Evolutionary conservation across 2,888 invertebrate species (phyloP).

Genomic region (Prostheceraeus crozeri): DNA sequence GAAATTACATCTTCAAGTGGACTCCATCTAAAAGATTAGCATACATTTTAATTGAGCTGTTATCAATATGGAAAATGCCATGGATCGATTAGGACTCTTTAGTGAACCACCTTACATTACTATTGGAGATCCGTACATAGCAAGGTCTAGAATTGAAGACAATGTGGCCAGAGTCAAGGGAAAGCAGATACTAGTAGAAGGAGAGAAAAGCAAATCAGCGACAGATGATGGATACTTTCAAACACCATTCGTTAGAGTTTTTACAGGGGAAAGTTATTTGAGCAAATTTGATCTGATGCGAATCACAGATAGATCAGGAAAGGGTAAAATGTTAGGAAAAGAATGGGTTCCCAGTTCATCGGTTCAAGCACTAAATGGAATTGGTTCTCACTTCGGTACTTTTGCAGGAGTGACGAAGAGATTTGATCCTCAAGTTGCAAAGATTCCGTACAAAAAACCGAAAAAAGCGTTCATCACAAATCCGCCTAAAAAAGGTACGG

Average conservation of each 20-base stretch:
- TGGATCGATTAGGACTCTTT: constrained; percentile 56
- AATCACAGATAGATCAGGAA: constrained; percentile 47
- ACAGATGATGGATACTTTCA: constrained; percentile 54
- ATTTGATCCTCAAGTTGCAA: constrained; percentile 48
- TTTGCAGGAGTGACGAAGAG: constrained; percentile 49
- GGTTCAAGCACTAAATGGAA: constrained; percentile 49
- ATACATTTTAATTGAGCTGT: no score
- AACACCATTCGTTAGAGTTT: constrained; percentile 49
- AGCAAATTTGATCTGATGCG: constrained; percentile 52
- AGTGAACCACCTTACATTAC: constrained; percentile 56
- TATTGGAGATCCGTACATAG: constrained; percentile 51
- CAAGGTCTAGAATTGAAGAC: constrained; percentile 44
- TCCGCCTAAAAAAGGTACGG: constrained; percentile 55
- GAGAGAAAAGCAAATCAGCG: constrained; percentile 49
- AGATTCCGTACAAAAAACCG: constrained; percentile 44
- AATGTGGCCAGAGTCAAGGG: constrained; percentile 53
- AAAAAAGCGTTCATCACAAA: constrained; percentile 54
- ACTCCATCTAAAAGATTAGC: no score
- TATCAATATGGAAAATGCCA: no score
- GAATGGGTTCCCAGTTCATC: constrained; percentile 53
- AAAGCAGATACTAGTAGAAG: constrained; percentile 54
- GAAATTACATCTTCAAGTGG: no score
- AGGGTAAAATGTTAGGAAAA: constrained; percentile 53
- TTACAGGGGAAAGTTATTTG: constrained; percentile 53
- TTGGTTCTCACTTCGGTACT: constrained; percentile 55